Evolutionary conservation across 2,888 invertebrate genomes (phyloP).

Genomic region (Pseudococcus viburni): DNA sequence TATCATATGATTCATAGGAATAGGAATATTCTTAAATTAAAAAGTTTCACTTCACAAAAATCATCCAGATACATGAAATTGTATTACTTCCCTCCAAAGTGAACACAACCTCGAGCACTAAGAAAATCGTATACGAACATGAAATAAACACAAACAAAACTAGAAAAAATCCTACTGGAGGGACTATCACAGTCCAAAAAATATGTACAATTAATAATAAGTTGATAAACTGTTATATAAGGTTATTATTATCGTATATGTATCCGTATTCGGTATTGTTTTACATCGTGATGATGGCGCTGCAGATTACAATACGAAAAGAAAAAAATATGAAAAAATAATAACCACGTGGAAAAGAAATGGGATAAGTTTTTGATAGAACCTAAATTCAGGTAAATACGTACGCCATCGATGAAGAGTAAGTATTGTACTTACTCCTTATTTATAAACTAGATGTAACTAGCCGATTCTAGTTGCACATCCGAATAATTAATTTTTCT

Average conservation of each 20-base stretch:
- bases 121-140: constrained; percentile 37
- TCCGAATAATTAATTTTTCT: background rate
- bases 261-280: constrained; percentile 3
- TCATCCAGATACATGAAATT: constrained; percentile 70
- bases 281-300: background rate
- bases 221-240: background rate
- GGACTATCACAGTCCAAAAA: constrained; percentile 67
- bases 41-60: background rate
- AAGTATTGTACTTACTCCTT: no score
- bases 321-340: no score
- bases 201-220: constrained; percentile 48
- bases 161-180: constrained; percentile 71
- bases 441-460: background rate
- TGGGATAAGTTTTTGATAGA: no score
- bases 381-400: no score
- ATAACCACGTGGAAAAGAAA: no score
- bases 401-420: no score
- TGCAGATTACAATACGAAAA: no score
- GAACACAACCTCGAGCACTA: constrained; percentile 70
- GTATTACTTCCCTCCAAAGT: constrained; percentile 76
- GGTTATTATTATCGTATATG: background rate
- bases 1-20: background rate
- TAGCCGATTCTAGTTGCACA: background rate
- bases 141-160: constrained; percentile 34
- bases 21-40: background rate